Base-by-base conservation (phyloP, 2,113 vertebrate species). In the Callaeas wilsoni region DNA sequence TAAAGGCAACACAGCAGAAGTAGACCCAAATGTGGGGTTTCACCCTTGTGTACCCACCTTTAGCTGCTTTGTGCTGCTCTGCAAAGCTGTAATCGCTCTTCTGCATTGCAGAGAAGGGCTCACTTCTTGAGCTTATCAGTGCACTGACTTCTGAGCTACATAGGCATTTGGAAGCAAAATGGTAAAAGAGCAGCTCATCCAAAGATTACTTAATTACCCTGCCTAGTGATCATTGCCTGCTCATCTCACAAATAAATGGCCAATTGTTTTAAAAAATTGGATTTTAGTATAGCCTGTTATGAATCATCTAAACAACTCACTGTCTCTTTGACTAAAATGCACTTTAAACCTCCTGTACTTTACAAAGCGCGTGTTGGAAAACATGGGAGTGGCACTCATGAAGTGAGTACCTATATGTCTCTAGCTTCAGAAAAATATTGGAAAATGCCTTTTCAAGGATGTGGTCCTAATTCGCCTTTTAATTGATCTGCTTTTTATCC, bases 21-120 rank as follows among this genome's bases (percentile, higher is more conserved):
- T 4, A 67, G 9, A 77, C 13, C 12, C 16, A 35, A 59, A 41
- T 0, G 0, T 12, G 9, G 11, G 33, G 21, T 80, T 80, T 68
- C 63, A 53, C 18, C 25, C 64, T n/a, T 39, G 16, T 55, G 26
- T 25, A 33, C 49, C 26, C 26, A 63, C 39, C 14, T 33, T 77
- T 29, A 32, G 26, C 39, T 46, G 26, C 39, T 68, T 42, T 44
- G 25, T 20, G 13, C 30, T 39, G 52, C 17, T 46, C 35, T 67
- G 49, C 50, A 73, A 27, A 50, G 49, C 19, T n/a, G 5, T 7
- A 16, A 25, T 30, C n/a, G 4, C 44, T 13, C 37, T 69, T 22
- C 46, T 35, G 52, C 57, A 52, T 8, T 1, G 12, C n/a, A 76
- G 30, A 56, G 46, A 57, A 30, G 32, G 18, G 12, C 8, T 49